A percentile compares a stretch with the other conserved stretches of the same genome.
Conservation (phyloP, 1,140 invertebrate genomes). For the Scaptodrosophila lebanonensis region DNA sequence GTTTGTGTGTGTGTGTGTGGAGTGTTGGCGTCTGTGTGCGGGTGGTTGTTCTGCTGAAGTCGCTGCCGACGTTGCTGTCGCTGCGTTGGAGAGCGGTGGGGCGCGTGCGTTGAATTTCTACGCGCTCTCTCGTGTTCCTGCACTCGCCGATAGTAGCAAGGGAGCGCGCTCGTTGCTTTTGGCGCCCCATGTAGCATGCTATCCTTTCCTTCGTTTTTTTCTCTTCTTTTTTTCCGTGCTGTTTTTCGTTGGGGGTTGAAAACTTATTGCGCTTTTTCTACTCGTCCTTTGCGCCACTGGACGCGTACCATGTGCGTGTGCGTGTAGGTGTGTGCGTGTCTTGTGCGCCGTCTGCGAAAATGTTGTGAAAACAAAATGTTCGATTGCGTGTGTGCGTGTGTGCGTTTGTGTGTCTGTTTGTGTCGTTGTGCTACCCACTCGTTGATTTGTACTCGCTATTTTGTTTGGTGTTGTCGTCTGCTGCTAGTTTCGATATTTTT, state of each 20-base stretch:
- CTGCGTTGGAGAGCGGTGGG: slow-evolving; percentile 10
- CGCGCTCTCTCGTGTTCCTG: slow-evolving; percentile 32
- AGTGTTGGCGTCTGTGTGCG: slow-evolving; percentile 33
- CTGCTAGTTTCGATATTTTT: not conserved
- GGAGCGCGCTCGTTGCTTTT: slow-evolving; percentile 24
- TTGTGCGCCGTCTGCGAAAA: slow-evolving; percentile 10
- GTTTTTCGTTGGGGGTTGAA: slow-evolving; percentile 40
- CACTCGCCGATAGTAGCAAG: slow-evolving; percentile 11
- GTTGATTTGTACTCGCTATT: slow-evolving; percentile 11
- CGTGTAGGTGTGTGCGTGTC: slow-evolving; percentile 10
- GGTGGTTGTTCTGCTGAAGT: slow-evolving; percentile 56
- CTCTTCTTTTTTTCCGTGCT: slow-evolving; percentile 15
- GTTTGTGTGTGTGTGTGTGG: slow-evolving; percentile 9
- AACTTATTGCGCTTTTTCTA: slow-evolving; percentile 21
- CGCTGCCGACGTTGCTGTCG: slow-evolving; percentile 11
- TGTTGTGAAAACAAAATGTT: slow-evolving; percentile 30
- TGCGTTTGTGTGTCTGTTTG: not conserved
- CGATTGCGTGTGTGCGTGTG: not conserved
- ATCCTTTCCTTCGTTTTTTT: slow-evolving; percentile 40
- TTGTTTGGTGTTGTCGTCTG: no score
- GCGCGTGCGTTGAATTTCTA: slow-evolving; percentile 33
- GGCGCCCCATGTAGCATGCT: slow-evolving; percentile 21
- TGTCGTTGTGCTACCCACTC: slow-evolving; percentile 2
- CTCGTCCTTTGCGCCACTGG: not conserved
- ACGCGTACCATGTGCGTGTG: slow-evolving; percentile 1